Conservation (phyloP, 1,140 invertebrate species). For the Calosoma granatense region DNA sequence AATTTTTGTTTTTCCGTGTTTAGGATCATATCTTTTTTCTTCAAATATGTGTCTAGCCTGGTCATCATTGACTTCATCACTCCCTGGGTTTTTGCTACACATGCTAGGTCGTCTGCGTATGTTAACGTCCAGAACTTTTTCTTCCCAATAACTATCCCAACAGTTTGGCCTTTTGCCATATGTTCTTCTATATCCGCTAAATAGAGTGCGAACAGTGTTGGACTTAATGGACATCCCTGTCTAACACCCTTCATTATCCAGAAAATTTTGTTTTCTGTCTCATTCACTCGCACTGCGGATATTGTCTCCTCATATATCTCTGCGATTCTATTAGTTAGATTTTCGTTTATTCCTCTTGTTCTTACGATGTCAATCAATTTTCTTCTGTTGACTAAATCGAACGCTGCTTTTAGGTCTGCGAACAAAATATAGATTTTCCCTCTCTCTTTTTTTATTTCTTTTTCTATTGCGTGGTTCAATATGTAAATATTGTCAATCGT, state of each 20-base stretch:
- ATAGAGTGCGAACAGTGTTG: background rate
- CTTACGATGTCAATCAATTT: background rate
- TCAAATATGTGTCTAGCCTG: too few species aligned
- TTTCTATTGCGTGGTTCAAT: too few species aligned
- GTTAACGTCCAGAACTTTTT: background rate
- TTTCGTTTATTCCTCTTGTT: background rate
- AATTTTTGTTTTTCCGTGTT: too few species aligned
- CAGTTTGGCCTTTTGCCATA: background rate
- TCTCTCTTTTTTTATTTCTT: background rate
- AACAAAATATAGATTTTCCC: background rate
- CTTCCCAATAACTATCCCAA: background rate
- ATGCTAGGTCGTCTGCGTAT: background rate
- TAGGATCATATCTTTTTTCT: too few species aligned
- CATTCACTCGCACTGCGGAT: background rate
- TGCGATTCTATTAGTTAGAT: background rate
- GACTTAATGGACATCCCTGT: background rate
- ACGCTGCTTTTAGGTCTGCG: too few species aligned
- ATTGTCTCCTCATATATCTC: background rate
- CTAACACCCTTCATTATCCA: background rate
- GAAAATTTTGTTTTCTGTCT: background rate
- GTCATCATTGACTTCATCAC: too few species aligned
- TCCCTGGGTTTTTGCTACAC: too few species aligned
- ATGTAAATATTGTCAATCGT: too few species aligned
- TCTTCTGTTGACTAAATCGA: background rate
- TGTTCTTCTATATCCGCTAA: background rate